phyloP scores from a whole-genome alignment of 2,797 vertebrate species.

The Pangasius larnaudii region DNA sequence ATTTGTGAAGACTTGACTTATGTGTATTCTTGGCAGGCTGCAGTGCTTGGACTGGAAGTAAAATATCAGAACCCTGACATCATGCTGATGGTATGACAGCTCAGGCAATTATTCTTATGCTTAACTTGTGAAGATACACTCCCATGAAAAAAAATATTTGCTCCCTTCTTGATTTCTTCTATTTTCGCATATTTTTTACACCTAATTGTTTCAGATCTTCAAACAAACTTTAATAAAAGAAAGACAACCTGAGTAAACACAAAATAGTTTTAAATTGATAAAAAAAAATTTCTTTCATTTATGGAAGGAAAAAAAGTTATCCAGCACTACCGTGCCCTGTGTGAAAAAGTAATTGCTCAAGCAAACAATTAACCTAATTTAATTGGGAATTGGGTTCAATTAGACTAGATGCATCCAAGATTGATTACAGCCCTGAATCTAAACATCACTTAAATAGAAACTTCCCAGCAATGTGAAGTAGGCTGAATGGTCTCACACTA shows the following conservation, averaged over 20 bases:
- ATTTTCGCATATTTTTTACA: background rate
- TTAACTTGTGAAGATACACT: background rate
- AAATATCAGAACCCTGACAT: constrained; percentile 19
- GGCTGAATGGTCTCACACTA: background rate
- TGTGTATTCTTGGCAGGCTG: constrained; percentile 32
- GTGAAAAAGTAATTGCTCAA: background rate
- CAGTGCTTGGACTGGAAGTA: constrained; percentile 20
- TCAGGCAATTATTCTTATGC: background rate
- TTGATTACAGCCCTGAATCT: too few relatives aligned
- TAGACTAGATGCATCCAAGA: too few relatives aligned
- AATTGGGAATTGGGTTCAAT: background rate
- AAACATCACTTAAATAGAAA: too few relatives aligned
- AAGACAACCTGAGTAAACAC: background rate
- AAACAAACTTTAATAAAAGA: background rate
- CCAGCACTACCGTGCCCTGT: too few relatives aligned
- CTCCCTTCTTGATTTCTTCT: background rate
- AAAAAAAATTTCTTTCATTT: background rate
- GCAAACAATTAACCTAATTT: background rate
- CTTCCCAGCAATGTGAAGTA: too few relatives aligned
- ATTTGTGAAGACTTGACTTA: background rate
- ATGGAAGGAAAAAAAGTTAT: background rate
- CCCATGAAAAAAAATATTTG: background rate
- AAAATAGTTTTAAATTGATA: background rate
- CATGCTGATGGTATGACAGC: constrained; percentile 27
- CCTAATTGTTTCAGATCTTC: background rate